phyloP scores from a whole-genome alignment of 2,113 vertebrate genomes.

The Myrmophylax atrothorax region DNA sequence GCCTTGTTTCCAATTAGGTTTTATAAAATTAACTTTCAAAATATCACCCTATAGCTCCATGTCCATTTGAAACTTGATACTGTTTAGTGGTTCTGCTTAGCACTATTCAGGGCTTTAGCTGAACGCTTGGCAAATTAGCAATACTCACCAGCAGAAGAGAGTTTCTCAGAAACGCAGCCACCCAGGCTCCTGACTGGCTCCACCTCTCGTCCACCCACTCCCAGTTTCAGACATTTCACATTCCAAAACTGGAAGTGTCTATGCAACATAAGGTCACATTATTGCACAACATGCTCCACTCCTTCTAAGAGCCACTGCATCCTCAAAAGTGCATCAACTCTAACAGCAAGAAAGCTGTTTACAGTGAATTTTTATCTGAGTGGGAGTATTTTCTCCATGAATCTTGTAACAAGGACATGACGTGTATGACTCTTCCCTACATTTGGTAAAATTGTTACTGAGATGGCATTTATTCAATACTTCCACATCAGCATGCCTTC shows the following conservation, averaged over 20 bases:
- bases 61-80: background rate
- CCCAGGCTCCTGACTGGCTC: slow-evolving; percentile 54
- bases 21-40: slow-evolving; percentile 39
- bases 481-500: slow-evolving; percentile 42
- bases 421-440: background rate
- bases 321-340: slow-evolving; percentile 51
- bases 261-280: slow-evolving; percentile 38
- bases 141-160: slow-evolving; percentile 31
- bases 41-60: slow-evolving; percentile 31
- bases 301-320: slow-evolving; percentile 52
- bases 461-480: slow-evolving; percentile 26
- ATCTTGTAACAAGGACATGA: slow-evolving; percentile 40
- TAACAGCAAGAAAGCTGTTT: slow-evolving; percentile 43
- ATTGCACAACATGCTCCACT: slow-evolving; percentile 16
- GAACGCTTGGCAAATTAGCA: background rate
- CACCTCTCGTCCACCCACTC: slow-evolving; percentile 63
- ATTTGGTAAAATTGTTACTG: background rate
- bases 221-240: slow-evolving; percentile 68
- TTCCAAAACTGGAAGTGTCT: slow-evolving; percentile 68
- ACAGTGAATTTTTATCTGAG: slow-evolving; percentile 48
- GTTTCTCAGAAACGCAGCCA: slow-evolving; percentile 57
- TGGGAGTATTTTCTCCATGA: slow-evolving; percentile 56
- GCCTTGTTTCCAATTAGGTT: slow-evolving; percentile 24
- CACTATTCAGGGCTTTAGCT: background rate
- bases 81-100: background rate